Evolutionary conservation across 2,113 vertebrate species (phyloP), one percentile per base, ranked within the genome.

Genomic region (Pyrgilauda ruficollis): DNA sequence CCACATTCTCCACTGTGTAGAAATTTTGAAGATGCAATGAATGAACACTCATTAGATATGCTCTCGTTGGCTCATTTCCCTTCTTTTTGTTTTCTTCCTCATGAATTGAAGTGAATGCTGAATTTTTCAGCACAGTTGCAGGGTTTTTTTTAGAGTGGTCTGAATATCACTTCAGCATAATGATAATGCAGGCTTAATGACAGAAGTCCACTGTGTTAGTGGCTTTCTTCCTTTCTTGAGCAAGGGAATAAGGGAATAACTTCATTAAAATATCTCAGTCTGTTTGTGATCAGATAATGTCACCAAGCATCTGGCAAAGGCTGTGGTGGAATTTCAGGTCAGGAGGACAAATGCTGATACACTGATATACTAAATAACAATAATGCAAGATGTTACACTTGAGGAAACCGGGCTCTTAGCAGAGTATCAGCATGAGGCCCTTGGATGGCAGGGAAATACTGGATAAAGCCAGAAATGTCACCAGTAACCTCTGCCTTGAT

Each of bases 51-150:
- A 61, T 90, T 63, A 81, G 52, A 74, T 67, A 64, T 55, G 61
- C 61, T 93, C 59, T 58, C 17, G 7, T 53, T 94, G 85, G 84
- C 85, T 94, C 56, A 67, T 69, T 96, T 96, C 69, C n/a, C 41
- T 89, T 92, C 61, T 61, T 61, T 87, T 63, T 91, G 28, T 62
- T 89, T 88, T 91, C 72, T 74, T 94, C 77, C 55, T 90, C 67
- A 41, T 53, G 70, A 94, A 76, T 24, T 84, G 66, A 90, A 91
- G 47, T 26, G 33, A 74, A 77, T 82, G n/a, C 46, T 93, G 66
- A 41, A 75, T 81, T 90, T 95, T 89, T 55, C 80, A 78, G 44
- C 64, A 50, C 59, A 52, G 49, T 89, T 86, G 47, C 30, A 53
- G 19, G 28, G 0, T 1, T 33, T 84, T 96, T 89, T 89, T 68